Percentiles rank a stretch among this genome's conserved stretches.
These are phyloP conservation scores for Zygogramma bicolorata DNA, from an alignment of 2,888 invertebrate genomes.

Conservation along the genomic window DNA sequence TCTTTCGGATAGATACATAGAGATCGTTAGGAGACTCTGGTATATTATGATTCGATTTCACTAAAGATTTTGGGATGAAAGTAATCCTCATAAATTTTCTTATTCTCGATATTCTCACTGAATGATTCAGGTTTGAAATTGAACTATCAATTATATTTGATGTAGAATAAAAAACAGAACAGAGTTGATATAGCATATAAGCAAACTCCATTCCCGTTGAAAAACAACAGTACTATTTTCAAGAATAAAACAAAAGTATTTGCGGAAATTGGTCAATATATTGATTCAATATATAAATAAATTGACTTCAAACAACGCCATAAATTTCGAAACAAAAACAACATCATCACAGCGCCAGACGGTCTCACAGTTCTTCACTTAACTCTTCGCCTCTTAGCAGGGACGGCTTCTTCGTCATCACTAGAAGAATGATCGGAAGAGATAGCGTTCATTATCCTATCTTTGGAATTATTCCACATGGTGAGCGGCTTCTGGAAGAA, in stretches of 20 bases:
- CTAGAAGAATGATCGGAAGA: constrained; percentile 71
- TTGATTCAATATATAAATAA: not conserved
- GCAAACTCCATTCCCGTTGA: too few species aligned
- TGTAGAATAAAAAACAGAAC: too few species aligned
- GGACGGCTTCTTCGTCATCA: constrained; percentile 35
- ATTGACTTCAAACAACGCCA: not conserved
- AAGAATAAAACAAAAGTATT: not conserved
- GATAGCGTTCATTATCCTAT: constrained; percentile 89
- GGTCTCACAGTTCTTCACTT: constrained; percentile 10
- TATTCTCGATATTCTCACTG: too few species aligned
- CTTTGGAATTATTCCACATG: constrained; percentile 94
- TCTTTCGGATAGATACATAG: too few species aligned
- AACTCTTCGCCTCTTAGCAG: constrained; percentile 46
- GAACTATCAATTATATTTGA: too few species aligned
- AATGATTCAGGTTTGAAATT: too few species aligned
- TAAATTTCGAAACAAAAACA: not conserved
- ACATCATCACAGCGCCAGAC: not conserved
- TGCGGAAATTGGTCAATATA: not conserved
- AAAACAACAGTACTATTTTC: too few species aligned
- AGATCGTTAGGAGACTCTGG: too few species aligned
- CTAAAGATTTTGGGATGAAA: too few species aligned
- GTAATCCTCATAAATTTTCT: too few species aligned
- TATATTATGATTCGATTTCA: too few species aligned
- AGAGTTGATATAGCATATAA: too few species aligned
- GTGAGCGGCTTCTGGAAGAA: constrained; percentile 90